These are phyloP conservation scores for mouse (Mus musculus) DNA, from an alignment of 2,113 vertebrate species.

Conservation along the genomic window GRCm39 chr12:51134501-51135000, in stretches of 20 bases:
- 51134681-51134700: no score
- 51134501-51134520: neutral
- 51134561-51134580: neutral
- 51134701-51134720: neutral
- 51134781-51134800: neutral
- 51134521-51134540: neutral
- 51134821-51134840: slow-evolving; percentile 23
- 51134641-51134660: no score
- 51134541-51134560: neutral
- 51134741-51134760: neutral
- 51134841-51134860: neutral
- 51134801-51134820: neutral
- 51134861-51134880: neutral
- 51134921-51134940: neutral
- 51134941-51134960: neutral
- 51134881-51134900: neutral
- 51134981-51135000: neutral
- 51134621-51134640: no score
- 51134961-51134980: neutral
- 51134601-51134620: no score
- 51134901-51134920: neutral
- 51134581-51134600: no score
- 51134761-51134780: neutral
- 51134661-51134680: no score
- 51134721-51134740: neutral